Evolutionary conservation across 92 coral and sea anemone species (phyloP).

Genomic region (Blastomussa wellsi): DNA sequence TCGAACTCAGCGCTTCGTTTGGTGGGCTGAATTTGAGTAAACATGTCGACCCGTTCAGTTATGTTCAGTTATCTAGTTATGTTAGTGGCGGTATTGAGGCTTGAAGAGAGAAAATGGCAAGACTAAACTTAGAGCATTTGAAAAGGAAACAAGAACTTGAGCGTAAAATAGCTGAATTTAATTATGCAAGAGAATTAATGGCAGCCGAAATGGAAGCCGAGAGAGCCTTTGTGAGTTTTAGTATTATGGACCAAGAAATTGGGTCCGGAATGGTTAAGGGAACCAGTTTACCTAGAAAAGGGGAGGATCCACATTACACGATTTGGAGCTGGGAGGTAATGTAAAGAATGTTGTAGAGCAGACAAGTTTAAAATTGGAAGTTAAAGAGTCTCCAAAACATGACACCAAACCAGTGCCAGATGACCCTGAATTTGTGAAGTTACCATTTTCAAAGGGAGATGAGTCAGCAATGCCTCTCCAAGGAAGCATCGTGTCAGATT

Average conservation of each 20-base stretch:
- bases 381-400: not conserved
- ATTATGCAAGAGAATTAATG: constrained; percentile 30
- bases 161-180: constrained; percentile 19
- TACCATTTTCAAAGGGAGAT: too few species aligned
- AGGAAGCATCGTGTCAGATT: too few species aligned
- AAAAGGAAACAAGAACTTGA: constrained; percentile 43
- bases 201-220: constrained; percentile 46
- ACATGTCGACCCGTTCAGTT: too few species aligned
- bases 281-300: not conserved
- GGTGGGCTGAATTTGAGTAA: too few species aligned
- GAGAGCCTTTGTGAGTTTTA: constrained; percentile 30
- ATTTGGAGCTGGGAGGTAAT: not conserved
- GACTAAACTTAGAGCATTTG: too few species aligned
- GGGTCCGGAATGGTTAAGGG: not conserved
- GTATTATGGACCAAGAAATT: not conserved
- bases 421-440: constrained; percentile 14
- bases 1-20: too few species aligned
- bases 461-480: too few species aligned
- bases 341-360: not conserved
- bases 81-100: too few species aligned
- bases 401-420: constrained; percentile 5
- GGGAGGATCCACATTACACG: not conserved
- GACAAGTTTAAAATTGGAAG: not conserved
- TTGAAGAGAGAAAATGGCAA: too few species aligned
- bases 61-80: too few species aligned